phyloP scores from a whole-genome alignment of 2,113 vertebrate genomes.

The Lophius piscatorius region DNA sequence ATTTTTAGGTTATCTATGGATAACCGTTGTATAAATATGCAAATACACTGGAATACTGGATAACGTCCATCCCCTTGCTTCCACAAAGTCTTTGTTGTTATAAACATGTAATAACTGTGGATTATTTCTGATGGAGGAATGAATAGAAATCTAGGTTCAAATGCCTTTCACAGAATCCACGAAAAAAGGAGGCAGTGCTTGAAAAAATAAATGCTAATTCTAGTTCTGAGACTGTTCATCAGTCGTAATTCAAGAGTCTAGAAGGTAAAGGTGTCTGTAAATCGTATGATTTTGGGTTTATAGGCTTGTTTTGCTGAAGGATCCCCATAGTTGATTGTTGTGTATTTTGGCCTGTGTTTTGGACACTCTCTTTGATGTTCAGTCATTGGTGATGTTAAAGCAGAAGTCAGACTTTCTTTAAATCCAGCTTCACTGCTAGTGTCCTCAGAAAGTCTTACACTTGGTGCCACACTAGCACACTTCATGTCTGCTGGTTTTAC shows the following conservation, averaged over 20 bases:
- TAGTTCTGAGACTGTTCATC: neutral
- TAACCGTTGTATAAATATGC: neutral
- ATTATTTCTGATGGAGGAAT: neutral
- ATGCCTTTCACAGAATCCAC: neutral
- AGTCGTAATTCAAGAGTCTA: constrained; percentile 17
- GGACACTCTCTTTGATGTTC: constrained; percentile 16
- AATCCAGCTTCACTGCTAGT: neutral
- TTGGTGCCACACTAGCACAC: neutral
- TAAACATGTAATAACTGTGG: neutral
- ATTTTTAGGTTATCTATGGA: no score
- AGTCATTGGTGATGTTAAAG: neutral
- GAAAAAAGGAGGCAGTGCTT: neutral
- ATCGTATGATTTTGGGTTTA: constrained; percentile 83
- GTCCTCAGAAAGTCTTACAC: neutral
- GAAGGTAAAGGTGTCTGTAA: constrained; percentile 83
- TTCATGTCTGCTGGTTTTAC: constrained; percentile 5
- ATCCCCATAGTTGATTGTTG: constrained; percentile 86
- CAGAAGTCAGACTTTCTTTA: constrained; percentile 8
- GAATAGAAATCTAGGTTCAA: neutral
- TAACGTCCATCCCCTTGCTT: neutral
- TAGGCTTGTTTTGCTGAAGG: constrained; percentile 81
- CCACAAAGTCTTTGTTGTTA: neutral
- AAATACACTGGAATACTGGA: neutral
- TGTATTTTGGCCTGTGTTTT: constrained; percentile 81
- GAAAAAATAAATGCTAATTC: neutral